phyloP scores from a whole-genome alignment of 2,888 invertebrate species.

The Ormyrus rosae region DNA sequence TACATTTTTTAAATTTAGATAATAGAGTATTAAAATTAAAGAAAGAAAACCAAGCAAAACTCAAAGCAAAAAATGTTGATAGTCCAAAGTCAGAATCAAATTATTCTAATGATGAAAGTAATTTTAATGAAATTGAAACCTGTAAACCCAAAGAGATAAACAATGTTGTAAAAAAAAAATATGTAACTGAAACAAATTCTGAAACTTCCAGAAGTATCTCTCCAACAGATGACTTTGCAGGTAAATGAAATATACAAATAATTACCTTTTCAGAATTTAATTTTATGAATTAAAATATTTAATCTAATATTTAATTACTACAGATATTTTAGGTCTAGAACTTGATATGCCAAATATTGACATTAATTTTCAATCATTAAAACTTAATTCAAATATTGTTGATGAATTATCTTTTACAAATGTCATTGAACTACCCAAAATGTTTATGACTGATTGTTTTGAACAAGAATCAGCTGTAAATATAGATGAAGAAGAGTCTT shows the following conservation, averaged over 20 bases:
- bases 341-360: constrained; percentile 47
- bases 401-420: constrained; percentile 42
- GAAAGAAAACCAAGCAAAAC: constrained; percentile 71
- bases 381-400: constrained; percentile 27
- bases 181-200: constrained; percentile 8
- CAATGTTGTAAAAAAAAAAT: not conserved
- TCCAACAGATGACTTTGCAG: constrained; percentile 42
- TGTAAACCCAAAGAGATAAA: constrained; percentile 13
- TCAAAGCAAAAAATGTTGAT: constrained; percentile 32
- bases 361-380: constrained; percentile 50
- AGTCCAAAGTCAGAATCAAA: constrained; percentile 23
- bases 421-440: constrained; percentile 33
- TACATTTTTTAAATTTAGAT: constrained; percentile 67
- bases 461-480: not conserved
- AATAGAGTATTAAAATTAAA: constrained; percentile 74
- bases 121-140: constrained; percentile 11
- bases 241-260: constrained; percentile 16
- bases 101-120: constrained; percentile 14
- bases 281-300: constrained; percentile 17
- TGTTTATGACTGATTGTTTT: constrained; percentile 35
- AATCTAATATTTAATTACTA: not conserved
- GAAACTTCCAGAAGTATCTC: constrained; percentile 22
- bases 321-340: constrained; percentile 51
- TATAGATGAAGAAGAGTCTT: constrained; percentile 1
- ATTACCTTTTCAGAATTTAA: constrained; percentile 1